Conservation (phyloP, 2,888 invertebrate species). For the Ennomos quercinarius region DNA sequence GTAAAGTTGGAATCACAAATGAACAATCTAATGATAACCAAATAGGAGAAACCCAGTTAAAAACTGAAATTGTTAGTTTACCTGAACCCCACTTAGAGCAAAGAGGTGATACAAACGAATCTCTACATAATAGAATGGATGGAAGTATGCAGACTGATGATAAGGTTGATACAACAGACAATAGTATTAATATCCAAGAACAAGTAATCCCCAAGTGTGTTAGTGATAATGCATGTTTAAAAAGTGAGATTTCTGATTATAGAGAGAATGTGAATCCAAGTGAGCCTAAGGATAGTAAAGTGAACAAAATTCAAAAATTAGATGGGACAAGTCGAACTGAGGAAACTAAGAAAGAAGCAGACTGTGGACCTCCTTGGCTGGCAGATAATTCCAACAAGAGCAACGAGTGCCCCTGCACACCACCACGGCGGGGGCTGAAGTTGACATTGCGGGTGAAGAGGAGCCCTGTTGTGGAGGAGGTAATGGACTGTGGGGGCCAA, state of each 20-base stretch:
- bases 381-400: slow-evolving; percentile 77
- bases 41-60: slow-evolving; percentile 50
- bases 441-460: slow-evolving; percentile 94
- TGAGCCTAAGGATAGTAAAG: slow-evolving; percentile 74
- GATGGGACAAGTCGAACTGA: slow-evolving; percentile 67
- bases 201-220: slow-evolving; percentile 64
- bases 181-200: slow-evolving; percentile 57
- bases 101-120: slow-evolving; percentile 71
- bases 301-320: slow-evolving; percentile 69
- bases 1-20: slow-evolving; percentile 54
- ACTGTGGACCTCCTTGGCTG: slow-evolving; percentile 73
- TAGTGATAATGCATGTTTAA: slow-evolving; percentile 69
- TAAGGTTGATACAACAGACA: slow-evolving; percentile 53
- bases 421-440: slow-evolving; percentile 88
- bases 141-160: slow-evolving; percentile 48
- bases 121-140: slow-evolving; percentile 64
- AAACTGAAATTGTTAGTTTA: slow-evolving; percentile 51
- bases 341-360: slow-evolving; percentile 73
- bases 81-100: slow-evolving; percentile 54
- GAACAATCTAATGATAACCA: slow-evolving; percentile 55
- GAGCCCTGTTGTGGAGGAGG: slow-evolving; percentile 93
- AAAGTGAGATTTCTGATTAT: slow-evolving; percentile 79
- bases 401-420: slow-evolving; percentile 83
- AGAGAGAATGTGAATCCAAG: slow-evolving; percentile 83
- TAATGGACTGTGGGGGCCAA: slow-evolving; percentile 90